phyloP scores from a whole-genome alignment of 2,888 invertebrate species.

The Drosophila rellima region DNA sequence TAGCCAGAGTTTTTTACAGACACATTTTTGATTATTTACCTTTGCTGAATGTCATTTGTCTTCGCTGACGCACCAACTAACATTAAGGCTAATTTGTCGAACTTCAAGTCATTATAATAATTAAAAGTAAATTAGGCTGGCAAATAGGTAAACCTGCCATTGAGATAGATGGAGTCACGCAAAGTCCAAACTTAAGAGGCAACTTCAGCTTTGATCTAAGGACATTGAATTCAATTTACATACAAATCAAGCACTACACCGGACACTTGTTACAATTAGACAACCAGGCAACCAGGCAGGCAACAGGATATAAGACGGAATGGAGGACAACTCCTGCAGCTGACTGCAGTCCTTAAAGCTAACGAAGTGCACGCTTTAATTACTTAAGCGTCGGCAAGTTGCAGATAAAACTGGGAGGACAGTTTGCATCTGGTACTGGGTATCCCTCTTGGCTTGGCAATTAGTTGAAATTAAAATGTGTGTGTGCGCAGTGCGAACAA shows the following conservation, averaged over 20 bases:
- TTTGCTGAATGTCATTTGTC: constrained; percentile 50
- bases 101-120: constrained; percentile 80
- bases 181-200: constrained; percentile 35
- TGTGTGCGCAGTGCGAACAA: constrained; percentile 57
- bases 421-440: constrained; percentile 11
- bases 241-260: constrained; percentile 72
- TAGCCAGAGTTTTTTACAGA: constrained; percentile 5
- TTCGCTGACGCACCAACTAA: constrained; percentile 51
- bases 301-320: constrained; percentile 9
- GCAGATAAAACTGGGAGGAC: constrained; percentile 8
- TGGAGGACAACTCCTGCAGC: constrained; percentile 6
- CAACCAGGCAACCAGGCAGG: constrained; percentile 2
- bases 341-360: constrained; percentile 53
- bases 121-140: constrained; percentile 79
- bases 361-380: constrained; percentile 78
- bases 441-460: constrained; percentile 55
- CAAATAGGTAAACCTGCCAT: constrained; percentile 52
- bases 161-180: constrained; percentile 15
- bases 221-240: constrained; percentile 77
- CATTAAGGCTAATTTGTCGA: constrained; percentile 74
- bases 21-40: constrained; percentile 54
- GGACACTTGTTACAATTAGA: constrained; percentile 68
- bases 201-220: constrained; percentile 67
- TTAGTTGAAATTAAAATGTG: constrained; percentile 81
- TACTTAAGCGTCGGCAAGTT: constrained; percentile 67